Evolutionary conservation across 2,888 invertebrate genomes (phyloP), one percentile per base, ranked within the genome.

Genomic region (Brachyopa scutellaris): DNA sequence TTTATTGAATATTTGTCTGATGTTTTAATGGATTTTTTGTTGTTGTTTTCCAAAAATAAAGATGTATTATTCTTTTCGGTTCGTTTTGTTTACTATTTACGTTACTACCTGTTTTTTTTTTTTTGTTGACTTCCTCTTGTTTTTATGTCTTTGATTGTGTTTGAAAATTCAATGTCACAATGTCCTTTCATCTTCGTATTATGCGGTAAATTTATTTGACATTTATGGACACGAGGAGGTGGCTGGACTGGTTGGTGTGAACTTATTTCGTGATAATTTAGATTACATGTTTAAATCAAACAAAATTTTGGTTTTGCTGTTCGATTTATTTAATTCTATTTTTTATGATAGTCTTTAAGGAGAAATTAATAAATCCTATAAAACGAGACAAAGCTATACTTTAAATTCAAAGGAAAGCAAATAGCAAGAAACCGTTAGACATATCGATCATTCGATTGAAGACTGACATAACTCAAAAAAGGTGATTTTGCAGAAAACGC

Each of bases 1-100:
- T 80, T 74, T 80, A 69, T 69, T 80, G 67, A 69, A 74, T 55
- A 74, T 67, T 78, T 79, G 11, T 74, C 38, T 74, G 74, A 69
- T 80, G 67, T 62, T 74, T 74, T 80, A 74, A 74, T 80, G 79
- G 74, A 69, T 74, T 69, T 74, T 31, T 74, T 59, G 31, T 19
- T 72, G 42, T 59, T 66, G 11, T 72, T 66, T 36, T 36, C 5
- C 42, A 17, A 51, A 40, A 42, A 42, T n/a, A 59, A 64, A 26
- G 11, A 49, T 13, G 13, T 38, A 15, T 33, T 15, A 49, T 23
- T 19, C 13, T 45, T 11, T n/a, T 9, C 9, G 45, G 42, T 17
- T 33, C 9, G 33, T 57, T 66, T 66, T 69, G 67, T 80, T 62
- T 57, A 49, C n/a, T 67, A 38, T 69, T 74, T 69, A 31, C 40